Evolutionary conservation across 2,113 vertebrate genomes (phyloP), one percentile per base, ranked within the genome.

Genomic region (Corythoichthys intestinalis): DNA sequence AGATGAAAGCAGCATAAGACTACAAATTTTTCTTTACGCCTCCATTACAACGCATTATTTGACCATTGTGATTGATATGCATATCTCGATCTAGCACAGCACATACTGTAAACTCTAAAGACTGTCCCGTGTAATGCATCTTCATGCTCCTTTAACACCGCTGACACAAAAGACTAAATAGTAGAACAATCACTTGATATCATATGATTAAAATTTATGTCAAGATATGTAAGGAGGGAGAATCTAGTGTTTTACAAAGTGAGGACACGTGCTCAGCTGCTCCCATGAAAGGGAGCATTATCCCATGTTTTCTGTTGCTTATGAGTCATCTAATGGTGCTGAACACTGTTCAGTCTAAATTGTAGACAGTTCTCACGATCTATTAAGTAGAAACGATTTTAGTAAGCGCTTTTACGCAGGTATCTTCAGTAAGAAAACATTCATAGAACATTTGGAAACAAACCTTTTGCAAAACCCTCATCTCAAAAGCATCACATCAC

Each of bases 321-420:
- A n/a, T 28, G 50, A 48, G 60, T 72, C 65, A 74, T 79, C 50
- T 67, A 66, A 14, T 17, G 41, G 41, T 44, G 70, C 39, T 78
- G 68, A 65, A 60, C 53, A 56, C 71, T 70, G 67, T 75, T 64
- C 39, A 65, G 62, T 75, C 20, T 71, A 74, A 20, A 50, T 0
- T 3, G 57, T 34, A 52, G 4, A 28, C 38, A 63, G 34, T 34
- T 0, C 37, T 61, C 48, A 28, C 41, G 49, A 56, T 39, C 50
- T 49, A 15, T 63, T 68, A 12, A 48, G 38, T 17, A 8, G 14
- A 44, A 2, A 72, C 20, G 10, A 60, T 34, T n/a, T 5, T 15
- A 60, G 47, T 1, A 38, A 50, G 54, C 2, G 6, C 59, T 60
- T 39, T 17, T 6, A 13, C 4, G 34, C 54, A 57, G 28, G 7